Conservation (phyloP, 2,888 invertebrate genomes). For the Drosophila koepferae region DNA sequence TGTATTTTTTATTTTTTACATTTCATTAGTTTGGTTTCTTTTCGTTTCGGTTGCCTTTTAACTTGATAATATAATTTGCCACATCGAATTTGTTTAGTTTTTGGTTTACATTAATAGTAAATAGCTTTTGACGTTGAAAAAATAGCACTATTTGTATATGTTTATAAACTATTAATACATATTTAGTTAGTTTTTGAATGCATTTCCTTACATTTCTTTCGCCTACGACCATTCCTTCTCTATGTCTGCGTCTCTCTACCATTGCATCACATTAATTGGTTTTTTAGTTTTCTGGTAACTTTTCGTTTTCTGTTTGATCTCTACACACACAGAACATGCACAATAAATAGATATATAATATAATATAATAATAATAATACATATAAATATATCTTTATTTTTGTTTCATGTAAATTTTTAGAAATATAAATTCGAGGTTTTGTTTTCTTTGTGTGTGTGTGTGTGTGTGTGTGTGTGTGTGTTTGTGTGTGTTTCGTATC, state of each 20-base stretch:
- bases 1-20: slow-evolving; percentile 25
- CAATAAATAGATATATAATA: slow-evolving; percentile 40
- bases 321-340: slow-evolving; percentile 56
- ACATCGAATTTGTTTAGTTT: slow-evolving; percentile 65
- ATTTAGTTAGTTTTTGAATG: slow-evolving; percentile 65
- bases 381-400: slow-evolving; percentile 49
- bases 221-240: slow-evolving; percentile 20
- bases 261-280: slow-evolving; percentile 61
- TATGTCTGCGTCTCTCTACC: slow-evolving; percentile 11
- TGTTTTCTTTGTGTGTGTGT: too few species aligned
- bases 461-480: slow-evolving; percentile 19
- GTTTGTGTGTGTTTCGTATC: slow-evolving; percentile 20
- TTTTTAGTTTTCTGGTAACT: slow-evolving; percentile 48
- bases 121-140: slow-evolving; percentile 64
- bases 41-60: slow-evolving; percentile 41
- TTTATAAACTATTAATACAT: slow-evolving; percentile 72
- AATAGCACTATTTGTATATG: slow-evolving; percentile 54
- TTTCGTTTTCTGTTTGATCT: slow-evolving; percentile 29
- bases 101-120: slow-evolving; percentile 60
- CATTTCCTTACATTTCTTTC: slow-evolving; percentile 56
- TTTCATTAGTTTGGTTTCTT: slow-evolving; percentile 36
- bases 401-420: slow-evolving; percentile 67
- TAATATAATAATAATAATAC: slow-evolving; percentile 22
- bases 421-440: slow-evolving; percentile 79
- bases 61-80: slow-evolving; percentile 73